Evolutionary conservation across 2,888 invertebrate species (phyloP), one percentile per base, ranked within the genome.

Genomic region (Oligia fasciuncula): DNA sequence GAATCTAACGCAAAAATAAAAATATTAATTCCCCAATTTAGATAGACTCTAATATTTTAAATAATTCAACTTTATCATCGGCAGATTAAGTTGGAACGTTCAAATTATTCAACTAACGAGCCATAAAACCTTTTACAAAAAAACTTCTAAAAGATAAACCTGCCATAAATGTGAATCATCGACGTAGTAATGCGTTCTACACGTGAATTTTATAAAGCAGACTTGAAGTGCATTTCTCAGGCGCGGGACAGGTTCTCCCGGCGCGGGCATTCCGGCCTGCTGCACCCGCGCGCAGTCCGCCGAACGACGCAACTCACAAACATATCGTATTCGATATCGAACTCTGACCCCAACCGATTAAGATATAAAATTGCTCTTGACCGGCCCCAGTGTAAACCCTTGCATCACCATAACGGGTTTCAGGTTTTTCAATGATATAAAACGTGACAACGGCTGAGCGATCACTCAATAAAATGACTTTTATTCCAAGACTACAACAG

Each of bases 381-480:
- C 74, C 62, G 90, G 89, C 35, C 89, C 92, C 68, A 91, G 84
- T 54, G 89, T 91, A 92, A 86, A 88, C 81, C 95, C 94, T 94
- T 94, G 94, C 89, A 92, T 91, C 90, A 94, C 89, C 91, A 90
- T 91, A 92, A 91, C 92, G 87, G 90, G 92, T 91, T 93, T 85
- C 90, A 82, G 86, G 91, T 92, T 93, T 92, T 93, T 91, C 91
- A 93, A 92, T 94, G 93, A 94, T 93, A 93, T 94, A 94, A 93
- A 96, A 96, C 94, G 96, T 94, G 95, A 95, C 95, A 96, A 93
- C 92, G 87, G 75, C 93, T 92, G 90, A 92, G 87, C 91, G 93
- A 95, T 95, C 95, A 94, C 94, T 95, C 94, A 95, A 94, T 94
- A 96, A 96, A 96, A 95, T 96, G 93, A 93, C 90, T 95, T 96